Percentiles rank a stretch among this genome's conserved stretches.
phyloP scores from a whole-genome alignment of 2,888 invertebrate species.

The Drosophila buzzatii region DNA sequence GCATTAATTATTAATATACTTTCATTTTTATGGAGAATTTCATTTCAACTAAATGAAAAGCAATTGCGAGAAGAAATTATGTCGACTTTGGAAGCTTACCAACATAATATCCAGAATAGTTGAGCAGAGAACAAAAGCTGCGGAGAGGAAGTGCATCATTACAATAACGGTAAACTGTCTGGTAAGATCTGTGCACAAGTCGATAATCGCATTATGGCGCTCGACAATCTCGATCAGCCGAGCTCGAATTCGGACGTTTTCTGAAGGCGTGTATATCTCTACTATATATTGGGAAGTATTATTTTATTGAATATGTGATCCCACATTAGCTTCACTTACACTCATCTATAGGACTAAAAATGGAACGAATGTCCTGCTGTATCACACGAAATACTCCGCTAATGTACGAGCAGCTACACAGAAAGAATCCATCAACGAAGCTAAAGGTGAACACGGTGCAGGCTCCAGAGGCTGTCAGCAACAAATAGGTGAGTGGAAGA shows the following conservation, averaged over 20 bases:
- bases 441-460: constrained; percentile 82
- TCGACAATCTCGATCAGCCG: constrained; percentile 69
- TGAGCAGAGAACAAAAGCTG: constrained; percentile 82
- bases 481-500: constrained; percentile 76
- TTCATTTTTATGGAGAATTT: too few relatives aligned
- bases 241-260: constrained; percentile 68
- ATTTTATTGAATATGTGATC: background rate
- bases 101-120: constrained; percentile 83
- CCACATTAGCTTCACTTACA: constrained; percentile 47
- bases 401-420: constrained; percentile 82
- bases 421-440: constrained; percentile 82
- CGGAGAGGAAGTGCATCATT: constrained; percentile 83
- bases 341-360: constrained; percentile 64
- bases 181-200: constrained; percentile 82
- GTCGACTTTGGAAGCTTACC: constrained; percentile 62
- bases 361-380: constrained; percentile 75
- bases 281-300: constrained; percentile 29
- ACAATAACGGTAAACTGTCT: constrained; percentile 81
- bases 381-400: constrained; percentile 78
- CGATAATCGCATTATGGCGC: constrained; percentile 83
- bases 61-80: background rate
- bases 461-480: constrained; percentile 75
- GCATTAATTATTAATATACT: too few relatives aligned
- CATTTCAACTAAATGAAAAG: too few relatives aligned
- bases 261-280: constrained; percentile 53